Evolutionary conservation across 2,797 vertebrate genomes (phyloP).

Genomic region (Fistularia tabacaria): DNA sequence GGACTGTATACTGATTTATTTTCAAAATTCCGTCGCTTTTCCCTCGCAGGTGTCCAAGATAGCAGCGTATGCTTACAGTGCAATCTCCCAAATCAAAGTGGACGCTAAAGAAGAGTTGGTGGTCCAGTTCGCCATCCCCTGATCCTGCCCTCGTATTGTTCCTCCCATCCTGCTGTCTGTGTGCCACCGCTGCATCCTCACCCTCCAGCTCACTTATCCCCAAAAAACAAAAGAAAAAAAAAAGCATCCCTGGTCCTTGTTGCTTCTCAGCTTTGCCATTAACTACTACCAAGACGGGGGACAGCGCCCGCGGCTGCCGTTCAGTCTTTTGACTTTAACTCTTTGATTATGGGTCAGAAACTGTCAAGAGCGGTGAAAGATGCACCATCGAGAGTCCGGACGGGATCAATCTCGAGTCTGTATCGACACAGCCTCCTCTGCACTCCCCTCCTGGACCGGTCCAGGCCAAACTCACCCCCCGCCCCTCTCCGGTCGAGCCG

Average conservation of each 20-base stretch:
- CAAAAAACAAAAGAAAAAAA: conserved; percentile 16
- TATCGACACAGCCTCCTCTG: no score
- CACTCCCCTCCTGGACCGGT: no score
- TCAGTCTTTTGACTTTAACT: conserved; percentile 17
- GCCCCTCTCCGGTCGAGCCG: no score
- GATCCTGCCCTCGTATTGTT: conserved; percentile 58
- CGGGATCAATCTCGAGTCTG: no score
- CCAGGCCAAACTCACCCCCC: no score
- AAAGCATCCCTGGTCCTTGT: conserved; percentile 16
- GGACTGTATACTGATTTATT: neutral
- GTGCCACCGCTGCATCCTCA: conserved; percentile 52
- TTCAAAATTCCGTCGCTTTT: neutral
- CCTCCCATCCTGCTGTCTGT: conserved; percentile 43
- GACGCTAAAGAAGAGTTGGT: conserved; percentile 96
- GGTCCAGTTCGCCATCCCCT: conserved; percentile 97
- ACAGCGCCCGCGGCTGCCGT: conserved; percentile 12
- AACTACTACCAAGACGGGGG: conserved; percentile 36
- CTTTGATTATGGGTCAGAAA: neutral
- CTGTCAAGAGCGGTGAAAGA: neutral
- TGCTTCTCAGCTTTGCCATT: conserved; percentile 46
- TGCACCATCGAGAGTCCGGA: no score
- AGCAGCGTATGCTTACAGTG: conserved; percentile 93
- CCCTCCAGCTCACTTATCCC: conserved; percentile 44
- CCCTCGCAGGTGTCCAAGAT: conserved; percentile 88
- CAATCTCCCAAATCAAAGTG: conserved; percentile 96